phyloP scores from a whole-genome alignment of 2,888 invertebrate genomes.

The Adela reaumurella region DNA sequence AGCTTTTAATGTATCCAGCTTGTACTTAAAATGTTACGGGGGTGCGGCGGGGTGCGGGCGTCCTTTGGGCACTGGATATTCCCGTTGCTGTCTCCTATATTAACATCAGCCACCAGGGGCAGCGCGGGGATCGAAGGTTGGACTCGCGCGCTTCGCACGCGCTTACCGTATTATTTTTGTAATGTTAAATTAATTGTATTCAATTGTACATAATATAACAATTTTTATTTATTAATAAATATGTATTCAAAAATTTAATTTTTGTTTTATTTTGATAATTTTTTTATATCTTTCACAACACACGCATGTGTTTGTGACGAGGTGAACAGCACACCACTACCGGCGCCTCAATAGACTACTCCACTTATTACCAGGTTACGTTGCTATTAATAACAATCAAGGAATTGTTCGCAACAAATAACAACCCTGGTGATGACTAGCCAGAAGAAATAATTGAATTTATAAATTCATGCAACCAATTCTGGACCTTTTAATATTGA shows the following conservation, averaged over 20 bases:
- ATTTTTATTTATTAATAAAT: background rate
- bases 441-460: too few relatives aligned
- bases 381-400: too few relatives aligned
- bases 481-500: too few relatives aligned
- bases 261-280: background rate
- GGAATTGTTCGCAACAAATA: too few relatives aligned
- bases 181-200: slow-evolving; percentile 48
- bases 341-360: too few relatives aligned
- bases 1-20: background rate
- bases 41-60: background rate
- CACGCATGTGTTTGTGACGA: too few relatives aligned
- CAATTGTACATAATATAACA: slow-evolving; percentile 52
- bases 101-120: background rate
- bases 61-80: background rate
- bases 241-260: background rate
- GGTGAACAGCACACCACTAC: too few relatives aligned
- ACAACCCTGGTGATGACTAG: too few relatives aligned
- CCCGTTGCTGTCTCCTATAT: background rate
- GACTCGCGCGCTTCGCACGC: background rate
- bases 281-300: slow-evolving; percentile 6
- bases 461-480: too few relatives aligned
- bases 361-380: too few relatives aligned
- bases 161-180: slow-evolving; percentile 28
- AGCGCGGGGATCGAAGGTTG: background rate
- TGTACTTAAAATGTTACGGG: background rate